phyloP scores from a whole-genome alignment of 2,113 vertebrate species.

The Labeo rohita region DNA sequence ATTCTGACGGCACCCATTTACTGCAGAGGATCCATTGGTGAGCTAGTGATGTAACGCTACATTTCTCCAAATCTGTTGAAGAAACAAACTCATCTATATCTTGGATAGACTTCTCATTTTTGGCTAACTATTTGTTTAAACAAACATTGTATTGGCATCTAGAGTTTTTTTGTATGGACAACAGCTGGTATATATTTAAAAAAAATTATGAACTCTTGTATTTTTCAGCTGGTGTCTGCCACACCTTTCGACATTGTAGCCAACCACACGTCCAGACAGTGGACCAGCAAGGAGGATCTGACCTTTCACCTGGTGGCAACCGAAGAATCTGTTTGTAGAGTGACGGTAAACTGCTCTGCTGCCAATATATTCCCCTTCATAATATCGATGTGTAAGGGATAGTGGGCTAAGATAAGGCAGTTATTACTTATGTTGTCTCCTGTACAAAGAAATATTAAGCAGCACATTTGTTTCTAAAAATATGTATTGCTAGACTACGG shows the following conservation, averaged over 20 bases:
- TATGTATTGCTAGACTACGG: neutral
- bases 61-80: too few relatives aligned
- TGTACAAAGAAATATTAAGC: neutral
- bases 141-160: neutral
- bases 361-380: neutral
- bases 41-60: too few relatives aligned
- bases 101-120: too few relatives aligned
- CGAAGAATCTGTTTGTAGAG: conserved; percentile 27
- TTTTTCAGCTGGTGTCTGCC: conserved; percentile 36
- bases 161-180: neutral
- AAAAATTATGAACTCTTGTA: neutral
- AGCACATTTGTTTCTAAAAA: neutral
- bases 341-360: conserved; percentile 36
- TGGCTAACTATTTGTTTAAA: too few relatives aligned
- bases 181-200: neutral
- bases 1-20: too few relatives aligned
- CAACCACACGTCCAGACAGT: conserved; percentile 37
- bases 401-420: neutral
- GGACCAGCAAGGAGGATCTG: conserved; percentile 26
- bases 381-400: neutral
- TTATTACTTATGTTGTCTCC: too few relatives aligned
- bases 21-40: too few relatives aligned
- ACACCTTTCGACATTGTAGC: conserved; percentile 29
- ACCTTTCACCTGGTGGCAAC: conserved; percentile 14
- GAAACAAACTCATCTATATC: too few relatives aligned